Base-by-base conservation (phyloP, 2,797 vertebrate genomes). In the Stomatorhinus walkeri region DNA sequence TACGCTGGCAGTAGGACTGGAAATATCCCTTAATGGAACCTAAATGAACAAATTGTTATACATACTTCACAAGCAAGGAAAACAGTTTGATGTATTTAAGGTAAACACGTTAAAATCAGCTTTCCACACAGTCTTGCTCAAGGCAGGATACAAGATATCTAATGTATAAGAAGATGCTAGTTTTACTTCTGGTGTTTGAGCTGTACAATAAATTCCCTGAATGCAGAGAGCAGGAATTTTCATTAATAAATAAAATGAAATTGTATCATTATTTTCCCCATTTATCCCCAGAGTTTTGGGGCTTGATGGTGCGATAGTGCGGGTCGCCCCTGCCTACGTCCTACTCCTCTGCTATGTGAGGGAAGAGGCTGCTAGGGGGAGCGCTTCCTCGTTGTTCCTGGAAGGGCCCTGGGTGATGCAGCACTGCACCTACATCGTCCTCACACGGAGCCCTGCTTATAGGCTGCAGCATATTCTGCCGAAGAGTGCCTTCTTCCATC, bases 371-470 rank as follows among this genome's bases (percentile, higher is more conserved):
- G 24, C 59, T 28, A 12, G 61, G 9, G 24, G 4, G 59, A 9
- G 3, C 3, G 0, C 24, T 10, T 64, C 61, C 9, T 64, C 61
- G 28, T 64, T 64, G 61, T 64, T 28, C 59, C 59, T 24, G 10
- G 81, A 85, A n/a, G 10, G 43, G 9, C 7, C 4, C 8, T 9
- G 3, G 46, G 49, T 28, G 83, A 85, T 16, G 10, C 24, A 51
- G 6, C 83, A 28, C 22, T 85, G 49, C 83, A 24, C 48, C 93
- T 95, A 94, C 94, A 94, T 94, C 94, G 92, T 95, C 93, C 94
- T 93, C 94, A 93, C 93, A 87, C 85, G 90, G 91, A 88, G 89
- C 90, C 93, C 86, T 95, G 94, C 95, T 95, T 95, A 95, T 93
- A 91, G 79, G 22, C 8, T 64, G 6, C 89, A 94, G 90, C 90